phyloP scores from a whole-genome alignment of 2,113 vertebrate species.

The Eurystomus gularis region DNA sequence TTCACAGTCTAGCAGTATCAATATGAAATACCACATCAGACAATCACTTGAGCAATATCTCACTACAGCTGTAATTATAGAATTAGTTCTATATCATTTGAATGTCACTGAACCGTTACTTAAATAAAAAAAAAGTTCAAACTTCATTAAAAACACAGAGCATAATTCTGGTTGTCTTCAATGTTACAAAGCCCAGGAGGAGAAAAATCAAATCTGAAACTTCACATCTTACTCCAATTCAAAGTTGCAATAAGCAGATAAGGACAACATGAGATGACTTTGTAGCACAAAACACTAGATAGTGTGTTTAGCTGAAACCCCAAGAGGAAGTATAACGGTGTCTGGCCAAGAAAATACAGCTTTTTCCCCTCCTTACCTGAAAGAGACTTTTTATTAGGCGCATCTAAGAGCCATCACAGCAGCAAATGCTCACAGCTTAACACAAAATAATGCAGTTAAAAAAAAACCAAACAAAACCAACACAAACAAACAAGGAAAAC shows the following conservation, averaged over 20 bases:
- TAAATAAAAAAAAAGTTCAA: not conserved
- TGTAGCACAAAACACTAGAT: not conserved
- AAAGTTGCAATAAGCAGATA: not conserved
- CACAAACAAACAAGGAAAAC: not conserved
- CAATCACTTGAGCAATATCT: not conserved
- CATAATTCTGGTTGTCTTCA: not conserved
- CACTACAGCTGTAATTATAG: not conserved
- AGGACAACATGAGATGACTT: not conserved
- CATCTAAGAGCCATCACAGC: not conserved
- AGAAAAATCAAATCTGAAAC: not conserved
- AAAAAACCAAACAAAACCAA: not conserved
- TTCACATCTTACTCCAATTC: not conserved
- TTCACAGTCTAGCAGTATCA: not conserved
- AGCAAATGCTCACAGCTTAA: not conserved
- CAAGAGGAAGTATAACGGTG: not conserved
- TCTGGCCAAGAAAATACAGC: not conserved
- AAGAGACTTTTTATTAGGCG: not conserved
- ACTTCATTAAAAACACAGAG: not conserved
- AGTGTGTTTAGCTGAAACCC: not conserved
- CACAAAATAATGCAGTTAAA: not conserved
- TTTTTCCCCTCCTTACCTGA: not conserved
- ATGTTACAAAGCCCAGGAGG: not conserved
- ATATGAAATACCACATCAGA: not conserved
- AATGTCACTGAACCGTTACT: not conserved
- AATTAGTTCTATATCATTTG: not conserved